Evolutionary conservation across 2,888 invertebrate species (phyloP).

Genomic region (Lamproptera curius): DNA sequence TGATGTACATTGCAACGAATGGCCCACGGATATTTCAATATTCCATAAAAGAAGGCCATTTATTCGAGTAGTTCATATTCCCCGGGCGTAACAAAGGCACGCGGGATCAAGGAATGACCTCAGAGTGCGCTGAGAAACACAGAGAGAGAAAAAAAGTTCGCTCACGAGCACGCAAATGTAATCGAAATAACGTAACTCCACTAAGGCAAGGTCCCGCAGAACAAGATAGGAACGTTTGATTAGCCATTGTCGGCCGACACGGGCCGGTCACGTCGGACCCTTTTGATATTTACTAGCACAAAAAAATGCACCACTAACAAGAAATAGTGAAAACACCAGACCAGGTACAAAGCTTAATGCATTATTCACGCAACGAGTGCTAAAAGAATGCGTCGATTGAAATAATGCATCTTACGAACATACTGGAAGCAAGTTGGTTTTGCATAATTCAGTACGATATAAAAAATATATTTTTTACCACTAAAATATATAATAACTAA

Average conservation of each 20-base stretch:
- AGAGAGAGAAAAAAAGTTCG: constrained; percentile 51
- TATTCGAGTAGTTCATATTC: constrained; percentile 65
- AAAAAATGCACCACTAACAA: constrained; percentile 20
- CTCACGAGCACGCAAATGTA: constrained; percentile 76
- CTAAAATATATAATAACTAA: too few species aligned
- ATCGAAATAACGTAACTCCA: constrained; percentile 67
- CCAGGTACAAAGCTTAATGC: constrained; percentile 21
- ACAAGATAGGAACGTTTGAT: constrained; percentile 75
- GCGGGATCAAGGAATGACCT: constrained; percentile 63
- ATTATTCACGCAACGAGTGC: constrained; percentile 15
- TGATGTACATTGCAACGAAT: constrained; percentile 55
- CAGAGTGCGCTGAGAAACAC: constrained; percentile 38
- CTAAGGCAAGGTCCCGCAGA: constrained; percentile 53
- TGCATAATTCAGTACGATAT: constrained; percentile 3
- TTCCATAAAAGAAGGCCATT: constrained; percentile 67
- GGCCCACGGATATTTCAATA: constrained; percentile 70
- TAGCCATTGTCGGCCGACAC: constrained; percentile 66
- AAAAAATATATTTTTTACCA: too few species aligned
- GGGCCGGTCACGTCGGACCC: constrained; percentile 36
- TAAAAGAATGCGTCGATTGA: constrained; percentile 14
- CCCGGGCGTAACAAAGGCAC: constrained; percentile 64
- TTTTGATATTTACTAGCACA: constrained; percentile 31
- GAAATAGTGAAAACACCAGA: constrained; percentile 20
- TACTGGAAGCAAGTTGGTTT: neutral
- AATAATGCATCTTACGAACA: neutral